Conservation (phyloP, 2,888 invertebrate genomes). For the Parelbella ahira region DNA sequence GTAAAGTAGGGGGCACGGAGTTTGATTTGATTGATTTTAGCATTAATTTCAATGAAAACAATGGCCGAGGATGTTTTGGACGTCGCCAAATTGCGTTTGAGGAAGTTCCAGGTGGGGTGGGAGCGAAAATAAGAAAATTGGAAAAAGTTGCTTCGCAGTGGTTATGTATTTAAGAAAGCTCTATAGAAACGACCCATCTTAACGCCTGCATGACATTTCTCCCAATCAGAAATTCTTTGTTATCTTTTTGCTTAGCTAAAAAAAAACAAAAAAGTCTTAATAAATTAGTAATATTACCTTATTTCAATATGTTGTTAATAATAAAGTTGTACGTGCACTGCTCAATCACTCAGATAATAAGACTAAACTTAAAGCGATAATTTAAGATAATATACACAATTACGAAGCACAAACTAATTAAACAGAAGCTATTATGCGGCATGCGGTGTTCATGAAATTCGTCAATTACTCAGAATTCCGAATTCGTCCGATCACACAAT, state of each 20-base stretch:
- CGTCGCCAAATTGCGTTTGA: constrained; percentile 54
- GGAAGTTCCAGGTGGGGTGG: constrained; percentile 27
- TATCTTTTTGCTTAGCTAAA: too few relatives aligned
- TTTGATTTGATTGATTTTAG: constrained; percentile 75
- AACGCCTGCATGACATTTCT: too few relatives aligned
- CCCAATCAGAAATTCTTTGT: too few relatives aligned
- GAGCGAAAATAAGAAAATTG: constrained; percentile 18
- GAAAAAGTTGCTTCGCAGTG: too few relatives aligned
- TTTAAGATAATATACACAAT: constrained; percentile 29
- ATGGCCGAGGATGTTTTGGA: constrained; percentile 62
- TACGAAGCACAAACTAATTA: constrained; percentile 52
- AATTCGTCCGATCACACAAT: constrained; percentile 53
- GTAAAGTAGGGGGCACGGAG: constrained; percentile 40
- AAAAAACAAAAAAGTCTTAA: too few relatives aligned
- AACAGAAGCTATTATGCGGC: constrained; percentile 42
- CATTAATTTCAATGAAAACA: constrained; percentile 79
- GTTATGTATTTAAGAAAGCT: too few relatives aligned
- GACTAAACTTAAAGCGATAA: constrained; percentile 18
- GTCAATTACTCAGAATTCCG: constrained; percentile 66
- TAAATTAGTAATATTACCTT: too few relatives aligned
- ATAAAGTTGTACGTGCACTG: too few relatives aligned
- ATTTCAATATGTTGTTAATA: too few relatives aligned
- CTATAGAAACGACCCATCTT: too few relatives aligned
- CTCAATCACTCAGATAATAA: too few relatives aligned
- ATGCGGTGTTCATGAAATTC: constrained; percentile 48